Base-by-base conservation (phyloP, 2,888 invertebrate species). In the Nephrotoma appendiculata region DNA sequence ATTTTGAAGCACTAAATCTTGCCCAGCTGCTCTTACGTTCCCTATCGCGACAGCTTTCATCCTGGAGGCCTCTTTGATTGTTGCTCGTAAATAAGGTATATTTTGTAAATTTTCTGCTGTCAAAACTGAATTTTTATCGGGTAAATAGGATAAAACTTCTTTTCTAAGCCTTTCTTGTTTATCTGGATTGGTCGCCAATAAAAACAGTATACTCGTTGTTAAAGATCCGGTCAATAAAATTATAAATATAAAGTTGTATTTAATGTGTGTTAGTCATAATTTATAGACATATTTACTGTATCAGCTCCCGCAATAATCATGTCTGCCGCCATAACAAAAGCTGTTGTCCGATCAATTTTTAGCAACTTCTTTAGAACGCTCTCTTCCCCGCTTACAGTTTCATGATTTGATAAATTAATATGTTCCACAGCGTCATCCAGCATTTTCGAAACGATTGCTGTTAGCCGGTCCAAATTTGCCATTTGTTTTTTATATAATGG, bases 301-400 rank as follows among this genome's bases (percentile, higher is more conserved):
- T 95, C 95, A 85, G 95, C 93, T 87, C 95, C 95, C 87, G 94
- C 94, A 48, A 93, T 90, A 41, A 95, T 88, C 94, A 95, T 94
- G 89, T 95, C 95, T 88, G 93, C 92, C 0, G 93, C 93, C 94
- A 94, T 94, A 88, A 93, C 92, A 45, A 93, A 89, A 0, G 94
- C 95, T 11, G 94, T 92, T 89, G 91, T 92, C 87, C 93, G 92
- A 88, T 94, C 93, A 57, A 93, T 92, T 44, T 92, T 92, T 86
- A 94, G 90, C 52, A 95, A 89, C 89, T 93, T 93, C 90, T 94
- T 93, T 86, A 95, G 90, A 41, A 95, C 92, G 89, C 94, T 94
- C 88, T 85, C 31, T 41, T 86, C 86, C 0, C 83, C 83, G 7
- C 41, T 12, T 83, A 83, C 12, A 41, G 41, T 41, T 41, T 41